Base-by-base conservation (phyloP, 1,140 invertebrate genomes). In the Rhopalosiphum padi region DNA sequence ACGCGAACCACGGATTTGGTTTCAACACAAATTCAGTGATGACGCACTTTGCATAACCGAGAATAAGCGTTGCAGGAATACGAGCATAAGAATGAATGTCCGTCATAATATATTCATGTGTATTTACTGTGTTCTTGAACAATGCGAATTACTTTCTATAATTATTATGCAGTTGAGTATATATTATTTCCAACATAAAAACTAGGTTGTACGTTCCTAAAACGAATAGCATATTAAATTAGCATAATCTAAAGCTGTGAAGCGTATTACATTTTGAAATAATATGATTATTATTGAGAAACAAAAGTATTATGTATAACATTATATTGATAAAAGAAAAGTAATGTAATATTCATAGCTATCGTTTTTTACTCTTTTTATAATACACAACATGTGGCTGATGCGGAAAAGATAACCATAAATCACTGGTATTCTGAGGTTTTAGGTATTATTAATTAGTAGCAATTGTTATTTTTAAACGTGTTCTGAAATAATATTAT, bases 391-490 rank as follows among this genome's bases (percentile, higher is more conserved):
- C 85, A 87, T 46, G 18, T 87, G 85, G 85, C n/a, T 43, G 30
- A 87, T 4, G 30, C n/a, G 21, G 85, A 43, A 43, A 46, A 87
- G 3, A 87, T 30, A 43, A 25, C 11, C 23, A 87, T 87, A 43
- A 25, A 43, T 46, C 43, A 46, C 4, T 87, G 30, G 11, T 46
- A 43, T 87, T 46, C 43, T 30, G 35, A 83, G 21, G 37, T 46
- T n/a, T 87, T 46, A 25, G 85, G 41, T 48, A 87, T 87, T 43
- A 87, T 41, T 85, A 87, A 30, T 43, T n/a, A 46, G 30, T 25
- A 25, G 30, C 85, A 43, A 46, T 46, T 18, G 85, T 87, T 87
- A 87, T 87, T 87, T 87, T 87, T 87, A 87, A n/a, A 87, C 25
- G 23, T 30, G 43, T 87, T 48, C 43, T 43, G 23, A 46, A 30